These are phyloP conservation scores for Athene cunicularia DNA, from an alignment of 2,113 vertebrate genomes.

Conservation along the genomic window DNA sequence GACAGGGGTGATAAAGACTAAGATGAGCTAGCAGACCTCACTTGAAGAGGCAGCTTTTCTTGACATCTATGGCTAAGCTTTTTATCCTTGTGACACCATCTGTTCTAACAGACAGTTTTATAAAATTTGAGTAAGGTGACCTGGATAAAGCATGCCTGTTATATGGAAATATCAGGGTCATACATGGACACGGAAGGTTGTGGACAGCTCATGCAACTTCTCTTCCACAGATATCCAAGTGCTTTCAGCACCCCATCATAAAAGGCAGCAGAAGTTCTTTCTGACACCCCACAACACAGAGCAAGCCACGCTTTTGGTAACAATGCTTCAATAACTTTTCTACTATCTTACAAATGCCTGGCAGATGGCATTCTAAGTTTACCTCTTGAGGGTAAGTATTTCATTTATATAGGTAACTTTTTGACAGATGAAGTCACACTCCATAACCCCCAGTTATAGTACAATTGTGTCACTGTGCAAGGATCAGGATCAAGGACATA, in stretches of 20 bases:
- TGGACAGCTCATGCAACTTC: background rate
- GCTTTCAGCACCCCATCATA: fast-evolving
- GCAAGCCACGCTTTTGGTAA: fast-evolving
- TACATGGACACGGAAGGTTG: background rate
- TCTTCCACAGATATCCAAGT: background rate
- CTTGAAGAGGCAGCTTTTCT: slow-evolving; percentile 59
- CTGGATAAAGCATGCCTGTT: slow-evolving; percentile 8
- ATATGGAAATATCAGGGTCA: background rate
- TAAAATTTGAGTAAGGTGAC: slow-evolving; percentile 56
- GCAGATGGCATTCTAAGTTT: background rate
- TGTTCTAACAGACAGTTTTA: slow-evolving; percentile 63
- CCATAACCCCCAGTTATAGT: background rate
- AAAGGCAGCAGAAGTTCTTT: background rate
- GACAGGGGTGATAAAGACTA: background rate
- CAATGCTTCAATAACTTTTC: background rate
- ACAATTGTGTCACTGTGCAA: background rate
- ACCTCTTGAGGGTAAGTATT: background rate
- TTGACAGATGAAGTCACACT: background rate
- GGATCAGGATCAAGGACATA: background rate
- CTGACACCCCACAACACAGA: background rate
- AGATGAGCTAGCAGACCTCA: background rate
- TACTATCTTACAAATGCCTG: background rate
- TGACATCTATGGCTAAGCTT: slow-evolving; percentile 62
- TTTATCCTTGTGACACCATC: slow-evolving; percentile 69
- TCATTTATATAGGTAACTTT: background rate